These are phyloP conservation scores for Balaenoptera acutorostrata DNA, from an alignment of 2,113 vertebrate genomes.

Conservation along the genomic window DNA sequence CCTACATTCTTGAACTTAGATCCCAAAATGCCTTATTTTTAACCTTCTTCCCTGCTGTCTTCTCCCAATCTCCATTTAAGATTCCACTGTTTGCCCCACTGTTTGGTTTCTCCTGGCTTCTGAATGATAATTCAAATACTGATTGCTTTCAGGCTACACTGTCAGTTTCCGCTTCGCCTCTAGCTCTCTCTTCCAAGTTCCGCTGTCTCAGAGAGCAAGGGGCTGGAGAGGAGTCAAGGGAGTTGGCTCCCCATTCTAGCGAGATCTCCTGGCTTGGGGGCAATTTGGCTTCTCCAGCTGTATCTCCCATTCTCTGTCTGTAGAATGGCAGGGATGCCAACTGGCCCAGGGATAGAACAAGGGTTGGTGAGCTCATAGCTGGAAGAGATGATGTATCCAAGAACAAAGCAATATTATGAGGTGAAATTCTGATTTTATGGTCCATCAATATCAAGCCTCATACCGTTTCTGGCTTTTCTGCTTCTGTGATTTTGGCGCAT, in stretches of 20 bases:
- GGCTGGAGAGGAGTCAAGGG: background rate
- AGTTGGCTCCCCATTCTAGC: background rate
- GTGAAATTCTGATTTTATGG: conserved; percentile 9
- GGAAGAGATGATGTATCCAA: background rate
- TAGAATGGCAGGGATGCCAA: background rate
- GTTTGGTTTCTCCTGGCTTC: background rate
- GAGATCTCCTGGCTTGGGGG: background rate
- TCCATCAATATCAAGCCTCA: background rate
- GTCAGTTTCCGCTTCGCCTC: background rate
- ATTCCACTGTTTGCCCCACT: background rate
- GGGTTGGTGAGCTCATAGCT: conserved; percentile 34
- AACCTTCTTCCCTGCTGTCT: background rate
- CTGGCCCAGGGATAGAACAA: background rate
- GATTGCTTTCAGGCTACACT: background rate
- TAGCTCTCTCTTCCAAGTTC: background rate
- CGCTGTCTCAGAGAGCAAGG: background rate
- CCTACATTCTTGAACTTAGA: background rate
- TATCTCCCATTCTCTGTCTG: background rate
- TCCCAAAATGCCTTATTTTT: background rate
- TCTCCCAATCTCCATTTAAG: background rate
- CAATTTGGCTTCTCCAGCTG: background rate
- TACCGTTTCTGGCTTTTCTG: conserved; percentile 38
- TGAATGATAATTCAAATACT: background rate
- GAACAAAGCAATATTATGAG: conserved; percentile 7
- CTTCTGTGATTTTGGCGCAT: conserved; percentile 32